phyloP scores from a whole-genome alignment of 2,113 vertebrate species.

The Macheiramphus alcinus region DNA sequence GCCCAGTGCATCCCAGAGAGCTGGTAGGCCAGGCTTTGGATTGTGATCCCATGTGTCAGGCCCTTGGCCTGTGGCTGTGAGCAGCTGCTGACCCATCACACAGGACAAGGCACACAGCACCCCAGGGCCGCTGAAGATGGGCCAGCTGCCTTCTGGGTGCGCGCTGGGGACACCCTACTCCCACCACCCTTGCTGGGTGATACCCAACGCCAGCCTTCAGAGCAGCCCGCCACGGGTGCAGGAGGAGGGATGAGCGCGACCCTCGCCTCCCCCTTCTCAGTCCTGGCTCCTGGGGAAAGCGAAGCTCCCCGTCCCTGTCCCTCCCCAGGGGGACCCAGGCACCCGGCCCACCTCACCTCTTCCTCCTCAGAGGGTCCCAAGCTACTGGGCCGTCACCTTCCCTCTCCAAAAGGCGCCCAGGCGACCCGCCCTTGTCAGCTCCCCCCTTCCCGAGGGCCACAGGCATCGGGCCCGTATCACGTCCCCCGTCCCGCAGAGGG shows the following conservation, averaged over 20 bases:
- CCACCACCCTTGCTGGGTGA: accelerated
- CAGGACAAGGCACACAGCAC: background rate
- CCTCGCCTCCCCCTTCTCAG: background rate
- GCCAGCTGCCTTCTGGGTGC: background rate
- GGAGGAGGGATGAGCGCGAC: background rate
- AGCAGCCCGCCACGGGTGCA: background rate
- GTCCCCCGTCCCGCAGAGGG: no score
- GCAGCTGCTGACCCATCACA: accelerated
- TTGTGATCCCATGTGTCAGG: accelerated
- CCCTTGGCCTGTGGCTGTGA: accelerated
- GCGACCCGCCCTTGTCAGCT: accelerated
- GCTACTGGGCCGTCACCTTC: no score
- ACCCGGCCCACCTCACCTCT: background rate
- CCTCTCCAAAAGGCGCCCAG: no score
- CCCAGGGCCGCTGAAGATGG: no score
- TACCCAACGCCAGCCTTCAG: background rate
- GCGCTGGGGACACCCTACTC: background rate
- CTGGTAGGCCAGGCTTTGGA: background rate
- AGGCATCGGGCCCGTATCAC: accelerated
- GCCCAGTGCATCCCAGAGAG: accelerated
- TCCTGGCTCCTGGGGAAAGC: accelerated
- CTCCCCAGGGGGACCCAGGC: no score
- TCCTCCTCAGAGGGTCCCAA: background rate
- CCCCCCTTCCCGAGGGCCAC: background rate
- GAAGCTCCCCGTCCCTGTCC: background rate